A percentile compares a stretch with the other conserved stretches of the same genome.
Evolutionary conservation across 1,140 invertebrate genomes (phyloP).

Genomic region (Drosophila truncata): DNA sequence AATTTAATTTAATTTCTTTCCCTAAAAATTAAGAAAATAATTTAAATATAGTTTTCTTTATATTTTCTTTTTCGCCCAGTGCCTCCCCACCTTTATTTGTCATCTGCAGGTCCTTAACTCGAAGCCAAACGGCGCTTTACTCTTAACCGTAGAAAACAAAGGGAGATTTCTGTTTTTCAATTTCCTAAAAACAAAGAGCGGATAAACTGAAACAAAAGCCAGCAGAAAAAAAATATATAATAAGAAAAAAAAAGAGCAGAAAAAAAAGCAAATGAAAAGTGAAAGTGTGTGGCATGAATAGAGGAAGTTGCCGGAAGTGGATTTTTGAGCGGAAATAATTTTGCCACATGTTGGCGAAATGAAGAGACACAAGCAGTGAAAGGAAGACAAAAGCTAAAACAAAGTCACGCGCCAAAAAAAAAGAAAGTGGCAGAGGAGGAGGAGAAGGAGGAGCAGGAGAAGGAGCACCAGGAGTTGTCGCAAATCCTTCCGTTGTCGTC

Average conservation of each 20-base stretch:
- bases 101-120: slow-evolving; percentile 47
- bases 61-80: neutral
- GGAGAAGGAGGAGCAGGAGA: slow-evolving; percentile 16
- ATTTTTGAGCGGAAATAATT: slow-evolving; percentile 81
- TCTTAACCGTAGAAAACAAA: slow-evolving; percentile 11
- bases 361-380: slow-evolving; percentile 35
- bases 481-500: slow-evolving; percentile 56
- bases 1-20: too few species aligned
- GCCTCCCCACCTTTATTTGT: slow-evolving; percentile 26
- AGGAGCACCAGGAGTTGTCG: too few species aligned
- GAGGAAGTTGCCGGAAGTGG: slow-evolving; percentile 63
- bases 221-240: neutral
- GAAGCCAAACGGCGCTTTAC: slow-evolving; percentile 39
- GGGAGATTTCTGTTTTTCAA: slow-evolving; percentile 56
- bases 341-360: slow-evolving; percentile 78
- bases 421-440: neutral
- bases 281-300: slow-evolving; percentile 37
- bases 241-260: neutral
- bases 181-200: slow-evolving; percentile 52
- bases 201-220: slow-evolving; percentile 12
- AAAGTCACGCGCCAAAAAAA: slow-evolving; percentile 47
- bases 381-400: slow-evolving; percentile 42
- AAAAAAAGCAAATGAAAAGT: slow-evolving; percentile 10
- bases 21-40: too few species aligned
- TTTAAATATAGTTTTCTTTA: neutral